Percentiles rank a stretch among this genome's conserved stretches.
Conservation (phyloP, 2,113 vertebrate genomes). For the Aleadryas rufinucha region DNA sequence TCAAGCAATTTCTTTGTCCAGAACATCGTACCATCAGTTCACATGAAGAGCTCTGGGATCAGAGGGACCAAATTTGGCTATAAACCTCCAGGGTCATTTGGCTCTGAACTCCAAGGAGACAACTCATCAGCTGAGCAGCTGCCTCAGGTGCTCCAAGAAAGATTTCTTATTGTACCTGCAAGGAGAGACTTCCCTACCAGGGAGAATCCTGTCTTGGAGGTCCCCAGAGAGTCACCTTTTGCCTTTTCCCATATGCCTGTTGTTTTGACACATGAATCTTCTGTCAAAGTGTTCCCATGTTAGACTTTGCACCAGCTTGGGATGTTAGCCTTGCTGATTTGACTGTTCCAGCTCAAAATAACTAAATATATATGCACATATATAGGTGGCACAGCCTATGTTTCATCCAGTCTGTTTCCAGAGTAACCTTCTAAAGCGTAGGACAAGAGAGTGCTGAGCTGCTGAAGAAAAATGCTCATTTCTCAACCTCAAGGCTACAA, state of each 20-base stretch:
- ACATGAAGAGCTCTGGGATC: not conserved
- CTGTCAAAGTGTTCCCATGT: not conserved
- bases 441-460: not conserved
- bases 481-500: not conserved
- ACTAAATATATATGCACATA: not conserved
- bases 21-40: not conserved
- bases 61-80: not conserved
- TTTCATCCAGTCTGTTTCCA: not conserved
- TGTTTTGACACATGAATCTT: not conserved
- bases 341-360: not conserved
- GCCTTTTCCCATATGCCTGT: not conserved
- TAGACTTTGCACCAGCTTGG: not conserved
- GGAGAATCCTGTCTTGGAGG: not conserved
- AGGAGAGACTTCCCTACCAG: not conserved
- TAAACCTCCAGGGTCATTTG: not conserved
- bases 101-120: not conserved
- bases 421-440: not conserved
- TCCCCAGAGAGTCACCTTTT: not conserved
- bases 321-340: not conserved
- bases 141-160: not conserved
- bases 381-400: not conserved
- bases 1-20: not conserved
- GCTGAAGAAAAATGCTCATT: not conserved
- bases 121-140: not conserved
- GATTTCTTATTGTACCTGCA: not conserved